Evolutionary conservation across 2,113 vertebrate species (phyloP).

Genomic region (Prinia subflava): DNA sequence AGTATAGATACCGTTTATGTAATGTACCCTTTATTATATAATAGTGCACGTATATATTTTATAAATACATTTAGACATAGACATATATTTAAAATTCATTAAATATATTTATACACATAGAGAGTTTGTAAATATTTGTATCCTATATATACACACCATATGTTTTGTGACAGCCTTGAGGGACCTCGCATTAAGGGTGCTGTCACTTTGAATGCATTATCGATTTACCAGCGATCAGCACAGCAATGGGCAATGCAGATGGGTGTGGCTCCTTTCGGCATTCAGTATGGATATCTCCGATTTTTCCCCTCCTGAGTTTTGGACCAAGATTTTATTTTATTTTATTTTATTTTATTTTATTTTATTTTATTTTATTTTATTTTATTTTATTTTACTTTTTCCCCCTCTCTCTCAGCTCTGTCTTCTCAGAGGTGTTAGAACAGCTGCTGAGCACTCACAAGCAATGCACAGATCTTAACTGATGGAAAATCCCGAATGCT

Average conservation of each 20-base stretch:
- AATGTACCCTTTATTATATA: background rate
- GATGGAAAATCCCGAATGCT: background rate
- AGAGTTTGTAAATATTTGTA: background rate
- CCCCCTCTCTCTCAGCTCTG: too few species aligned
- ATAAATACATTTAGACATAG: background rate
- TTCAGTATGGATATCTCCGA: accelerated
- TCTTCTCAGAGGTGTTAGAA: background rate
- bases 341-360: background rate
- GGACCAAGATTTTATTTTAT: accelerated
- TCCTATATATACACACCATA: accelerated
- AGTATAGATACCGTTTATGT: background rate
- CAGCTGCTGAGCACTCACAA: accelerated
- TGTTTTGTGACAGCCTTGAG: background rate
- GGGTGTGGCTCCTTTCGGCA: background rate
- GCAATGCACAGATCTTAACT: background rate
- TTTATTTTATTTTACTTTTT: background rate
- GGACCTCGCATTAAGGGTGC: background rate
- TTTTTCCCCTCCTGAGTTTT: background rate
- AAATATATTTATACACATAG: background rate
- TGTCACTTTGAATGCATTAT: accelerated
- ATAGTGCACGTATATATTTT: background rate
- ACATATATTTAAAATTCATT: background rate
- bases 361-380: too few species aligned
- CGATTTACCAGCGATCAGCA: accelerated
- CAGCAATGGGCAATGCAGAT: too few species aligned